Conservation (phyloP, 2,888 invertebrate genomes). For the Neoascia interrupta region DNA sequence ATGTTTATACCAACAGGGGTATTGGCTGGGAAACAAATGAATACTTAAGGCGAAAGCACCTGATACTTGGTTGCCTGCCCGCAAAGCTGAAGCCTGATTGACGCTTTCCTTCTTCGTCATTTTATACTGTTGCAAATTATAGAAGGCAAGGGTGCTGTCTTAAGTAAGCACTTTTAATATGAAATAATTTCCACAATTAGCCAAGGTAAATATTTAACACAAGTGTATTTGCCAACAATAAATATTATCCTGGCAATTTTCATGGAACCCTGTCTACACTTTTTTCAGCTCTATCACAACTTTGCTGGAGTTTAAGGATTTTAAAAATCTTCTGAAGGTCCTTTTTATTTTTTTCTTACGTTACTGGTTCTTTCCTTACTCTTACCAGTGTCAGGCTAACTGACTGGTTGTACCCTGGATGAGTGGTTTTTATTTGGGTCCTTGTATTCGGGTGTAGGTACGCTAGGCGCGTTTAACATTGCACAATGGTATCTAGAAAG, state of each 20-base stretch:
- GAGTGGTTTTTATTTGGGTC: conserved; percentile 42
- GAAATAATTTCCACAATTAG: conserved; percentile 68
- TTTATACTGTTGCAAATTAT: conserved; percentile 18
- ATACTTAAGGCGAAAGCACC: conserved; percentile 41
- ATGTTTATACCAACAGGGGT: too few relatives aligned
- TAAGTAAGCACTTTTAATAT: conserved; percentile 65
- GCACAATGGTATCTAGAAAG: conserved; percentile 45
- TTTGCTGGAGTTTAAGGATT: too few relatives aligned
- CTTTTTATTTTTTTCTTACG: conserved; percentile 3
- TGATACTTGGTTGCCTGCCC: conserved; percentile 35
- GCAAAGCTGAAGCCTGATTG: conserved; percentile 7
- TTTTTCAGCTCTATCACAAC: conserved; percentile 39
- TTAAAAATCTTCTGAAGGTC: not conserved
- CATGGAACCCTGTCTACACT: conserved; percentile 41
- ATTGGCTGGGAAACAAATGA: conserved; percentile 32
- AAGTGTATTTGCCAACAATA: conserved; percentile 64
- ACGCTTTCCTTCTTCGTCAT: conserved; percentile 2
- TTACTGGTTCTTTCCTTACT: too few relatives aligned
- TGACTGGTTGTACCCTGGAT: conserved; percentile 29
- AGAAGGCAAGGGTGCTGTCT: conserved; percentile 5
- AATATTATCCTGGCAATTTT: conserved; percentile 56
- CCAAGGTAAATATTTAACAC: conserved; percentile 60
- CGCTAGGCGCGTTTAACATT: conserved; percentile 50
- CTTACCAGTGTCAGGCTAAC: conserved; percentile 18
- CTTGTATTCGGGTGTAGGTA: conserved; percentile 30